Base-by-base conservation (phyloP, 2,113 vertebrate species). In the Rhinopithecus roxellana region DNA sequence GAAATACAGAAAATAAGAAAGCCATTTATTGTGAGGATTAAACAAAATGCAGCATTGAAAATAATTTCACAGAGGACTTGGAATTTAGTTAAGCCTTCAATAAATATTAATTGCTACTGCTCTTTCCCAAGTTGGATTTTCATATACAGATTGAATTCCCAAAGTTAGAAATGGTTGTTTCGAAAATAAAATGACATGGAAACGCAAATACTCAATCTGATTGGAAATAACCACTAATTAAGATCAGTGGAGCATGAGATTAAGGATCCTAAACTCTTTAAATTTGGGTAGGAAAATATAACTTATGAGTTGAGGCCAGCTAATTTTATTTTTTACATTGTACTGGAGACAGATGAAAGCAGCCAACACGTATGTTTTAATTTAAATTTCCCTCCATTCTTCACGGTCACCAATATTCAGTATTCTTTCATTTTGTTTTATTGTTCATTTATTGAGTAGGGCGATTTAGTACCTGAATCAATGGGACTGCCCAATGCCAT, bases 201-300 rank as follows among this genome's bases (percentile, higher is more conserved):
- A 69, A 86, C 64, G 92, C 38, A 92, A 52, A 83, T 69, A 82
- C 23, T 93, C 69, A 96, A 69, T 81, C 59, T 93, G 50, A 77
- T 86, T 92, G 40, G 52, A 93, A 95, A 95, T 93, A 86, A 82
- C 30, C 38, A 92, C 52, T 27, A 96, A 91, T 92, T 97, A 95
- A 95, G 94, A 81, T 81, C 82, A 94, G 52, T 90, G 75, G 40
- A 93, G 38, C 50, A 77, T 86, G 70, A 90, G 45, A 94, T 90
- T 67, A 57, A 89, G 52, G 55, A 81, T 67, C 27, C 45, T 16
- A 45, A 84, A 22, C 32, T 16, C 48, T 94, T 89, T 82, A 95
- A 93, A 35, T 89, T 77, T 94, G 50, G n/a, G 7, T 22, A 35
- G 13, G 40, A n/a, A 80, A 94, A 79, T 67, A 43, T 18, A 86